A percentile compares a stretch with the other conserved stretches of the same genome.
These are phyloP conservation scores for Siderastrea radians DNA, from an alignment of 92 coral and sea anemone species.

Conservation along the genomic window DNA sequence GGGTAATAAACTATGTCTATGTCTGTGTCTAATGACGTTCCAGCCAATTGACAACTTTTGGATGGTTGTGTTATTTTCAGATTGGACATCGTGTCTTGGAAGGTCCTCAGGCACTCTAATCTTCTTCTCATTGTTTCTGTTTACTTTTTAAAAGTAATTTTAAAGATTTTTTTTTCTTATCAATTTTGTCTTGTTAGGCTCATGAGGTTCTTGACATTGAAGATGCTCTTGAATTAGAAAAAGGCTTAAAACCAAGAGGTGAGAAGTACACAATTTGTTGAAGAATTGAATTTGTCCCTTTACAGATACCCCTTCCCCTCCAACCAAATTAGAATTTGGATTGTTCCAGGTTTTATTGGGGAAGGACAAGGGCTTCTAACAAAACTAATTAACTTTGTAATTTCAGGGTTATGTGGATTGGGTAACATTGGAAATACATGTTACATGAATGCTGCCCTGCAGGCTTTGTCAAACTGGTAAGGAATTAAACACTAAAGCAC, in stretches of 20 bases:
- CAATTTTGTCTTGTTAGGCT: slow-evolving; percentile 26
- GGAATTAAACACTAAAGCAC: not conserved
- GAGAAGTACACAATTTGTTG: not conserved
- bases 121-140: too few relatives aligned
- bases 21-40: too few relatives aligned
- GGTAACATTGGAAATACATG: slow-evolving; percentile 98
- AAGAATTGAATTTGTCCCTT: not conserved
- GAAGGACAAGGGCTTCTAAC: not conserved
- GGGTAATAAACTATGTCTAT: too few relatives aligned
- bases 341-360: too few relatives aligned
- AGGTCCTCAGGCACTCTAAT: too few relatives aligned
- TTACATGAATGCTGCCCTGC: slow-evolving; percentile 99
- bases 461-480: slow-evolving; percentile 97
- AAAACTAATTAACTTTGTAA: not conserved
- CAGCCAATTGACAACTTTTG: too few relatives aligned
- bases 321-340: too few relatives aligned
- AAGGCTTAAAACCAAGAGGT: slow-evolving; percentile 98
- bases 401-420: slow-evolving; percentile 92
- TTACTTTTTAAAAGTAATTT: too few relatives aligned
- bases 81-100: too few relatives aligned
- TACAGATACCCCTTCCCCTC: too few relatives aligned
- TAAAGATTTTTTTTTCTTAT: not conserved
- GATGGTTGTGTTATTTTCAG: too few relatives aligned
- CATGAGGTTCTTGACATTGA: slow-evolving; percentile 87
- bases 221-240: slow-evolving; percentile 89